These are phyloP conservation scores for Stigmatopora argus DNA, from an alignment of 2,113 vertebrate species.

Conservation along the genomic window DNA sequence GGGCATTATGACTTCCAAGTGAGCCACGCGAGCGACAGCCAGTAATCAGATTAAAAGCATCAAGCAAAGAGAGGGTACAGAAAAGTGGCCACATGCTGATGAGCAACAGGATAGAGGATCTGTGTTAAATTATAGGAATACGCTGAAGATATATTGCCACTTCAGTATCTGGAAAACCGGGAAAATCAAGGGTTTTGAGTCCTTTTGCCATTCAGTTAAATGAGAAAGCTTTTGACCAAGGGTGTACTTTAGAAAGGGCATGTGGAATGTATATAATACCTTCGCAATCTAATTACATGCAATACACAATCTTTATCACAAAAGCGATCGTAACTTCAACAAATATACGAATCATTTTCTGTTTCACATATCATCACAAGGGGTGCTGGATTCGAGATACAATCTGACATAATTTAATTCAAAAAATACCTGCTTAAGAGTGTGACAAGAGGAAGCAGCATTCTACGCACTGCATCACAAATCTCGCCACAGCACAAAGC, in stretches of 20 bases:
- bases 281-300: not conserved
- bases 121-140: slow-evolving; percentile 31
- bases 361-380: too few relatives aligned
- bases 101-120: slow-evolving; percentile 40
- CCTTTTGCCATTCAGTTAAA: too few relatives aligned
- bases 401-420: not conserved
- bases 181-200: too few relatives aligned
- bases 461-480: slow-evolving; percentile 12
- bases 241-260: slow-evolving; percentile 19
- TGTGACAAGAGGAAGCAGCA: slow-evolving; percentile 6
- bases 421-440: slow-evolving; percentile 24
- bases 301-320: not conserved
- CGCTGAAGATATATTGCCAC: slow-evolving; percentile 15
- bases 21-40: slow-evolving; percentile 48
- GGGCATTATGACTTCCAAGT: slow-evolving; percentile 63
- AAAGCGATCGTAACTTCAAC: not conserved
- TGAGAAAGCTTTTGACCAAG: too few relatives aligned
- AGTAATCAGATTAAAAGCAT: slow-evolving; percentile 60
- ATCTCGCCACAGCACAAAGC: slow-evolving; percentile 34
- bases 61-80: slow-evolving; percentile 31
- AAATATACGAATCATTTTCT: not conserved
- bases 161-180: slow-evolving; percentile 18
- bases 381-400: not conserved
- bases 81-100: slow-evolving; percentile 57
- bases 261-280: not conserved